Percentiles rank a stretch among this genome's conserved stretches.
Conservation (phyloP, 2,888 invertebrate species). For the Ellobium chinense region DNA sequence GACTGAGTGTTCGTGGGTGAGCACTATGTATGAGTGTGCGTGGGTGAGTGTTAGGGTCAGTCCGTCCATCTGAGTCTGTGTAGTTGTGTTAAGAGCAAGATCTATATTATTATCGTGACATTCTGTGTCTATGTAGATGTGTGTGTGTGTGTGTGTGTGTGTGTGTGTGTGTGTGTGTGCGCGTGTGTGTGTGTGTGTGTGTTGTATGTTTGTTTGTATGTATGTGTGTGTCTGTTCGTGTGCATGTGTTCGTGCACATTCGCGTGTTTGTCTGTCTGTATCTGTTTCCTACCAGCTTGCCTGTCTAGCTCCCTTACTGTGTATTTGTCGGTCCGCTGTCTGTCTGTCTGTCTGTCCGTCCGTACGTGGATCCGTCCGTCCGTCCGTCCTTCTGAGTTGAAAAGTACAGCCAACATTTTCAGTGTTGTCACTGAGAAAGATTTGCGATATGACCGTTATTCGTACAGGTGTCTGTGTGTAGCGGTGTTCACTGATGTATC, state of each 20-base stretch:
- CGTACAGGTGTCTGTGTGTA: no score
- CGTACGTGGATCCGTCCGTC: neutral
- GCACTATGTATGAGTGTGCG: no score
- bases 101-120: no score
- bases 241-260: neutral
- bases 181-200: neutral
- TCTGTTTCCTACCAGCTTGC: neutral
- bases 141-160: neutral
- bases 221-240: neutral
- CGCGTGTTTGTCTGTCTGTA: neutral
- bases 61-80: no score
- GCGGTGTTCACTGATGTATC: no score
- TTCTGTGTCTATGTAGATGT: neutral
- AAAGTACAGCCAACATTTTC: no score
- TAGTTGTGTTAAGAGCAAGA: no score
- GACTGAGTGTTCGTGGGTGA: no score
- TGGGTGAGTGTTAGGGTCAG: no score
- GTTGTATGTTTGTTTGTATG: neutral
- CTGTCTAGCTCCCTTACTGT: neutral
- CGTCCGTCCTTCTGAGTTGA: neutral
- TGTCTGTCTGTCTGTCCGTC: neutral
- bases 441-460: no score
- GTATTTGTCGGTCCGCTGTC: neutral
- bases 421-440: no score
- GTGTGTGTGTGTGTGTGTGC: neutral